Conservation (phyloP, 2,888 invertebrate genomes). For the Cristatella mucedo region DNA sequence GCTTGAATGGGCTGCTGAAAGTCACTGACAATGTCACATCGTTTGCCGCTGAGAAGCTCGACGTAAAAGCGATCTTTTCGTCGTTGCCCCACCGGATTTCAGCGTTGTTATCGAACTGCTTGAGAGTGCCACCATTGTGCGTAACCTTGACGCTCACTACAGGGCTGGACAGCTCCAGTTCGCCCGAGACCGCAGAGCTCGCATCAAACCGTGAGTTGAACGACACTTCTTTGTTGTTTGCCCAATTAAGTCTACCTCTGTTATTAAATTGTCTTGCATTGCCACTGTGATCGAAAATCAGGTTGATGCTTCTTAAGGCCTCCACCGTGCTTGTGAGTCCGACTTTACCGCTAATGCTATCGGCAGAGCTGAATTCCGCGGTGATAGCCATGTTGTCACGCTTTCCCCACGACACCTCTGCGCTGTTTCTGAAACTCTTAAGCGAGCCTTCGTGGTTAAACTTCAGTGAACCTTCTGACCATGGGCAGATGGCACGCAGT, state of each 20-base stretch:
- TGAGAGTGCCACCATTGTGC: neutral
- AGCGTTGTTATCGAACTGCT: conserved; percentile 2
- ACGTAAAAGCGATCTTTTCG: neutral
- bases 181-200: too few species aligned
- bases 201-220: too few species aligned
- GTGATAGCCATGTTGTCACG: neutral
- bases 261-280: too few species aligned
- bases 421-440: conserved; percentile 14
- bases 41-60: neutral
- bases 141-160: conserved; percentile 2
- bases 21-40: neutral
- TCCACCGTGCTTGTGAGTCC: conserved; percentile 4
- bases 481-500: conserved; percentile 13
- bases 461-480: too few species aligned
- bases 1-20: conserved; percentile 9
- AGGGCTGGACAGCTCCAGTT: too few species aligned
- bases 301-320: too few species aligned
- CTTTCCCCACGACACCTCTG: conserved; percentile 2
- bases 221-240: too few species aligned
- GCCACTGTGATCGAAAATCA: too few species aligned
- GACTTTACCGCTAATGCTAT: neutral
- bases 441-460: conserved; percentile 12
- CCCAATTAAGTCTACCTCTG: too few species aligned
- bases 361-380: neutral
- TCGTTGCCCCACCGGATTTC: neutral